Evolutionary conservation across 1,140 invertebrate genomes (phyloP), one percentile per base, ranked within the genome.

Genomic region (Formica selysi): DNA sequence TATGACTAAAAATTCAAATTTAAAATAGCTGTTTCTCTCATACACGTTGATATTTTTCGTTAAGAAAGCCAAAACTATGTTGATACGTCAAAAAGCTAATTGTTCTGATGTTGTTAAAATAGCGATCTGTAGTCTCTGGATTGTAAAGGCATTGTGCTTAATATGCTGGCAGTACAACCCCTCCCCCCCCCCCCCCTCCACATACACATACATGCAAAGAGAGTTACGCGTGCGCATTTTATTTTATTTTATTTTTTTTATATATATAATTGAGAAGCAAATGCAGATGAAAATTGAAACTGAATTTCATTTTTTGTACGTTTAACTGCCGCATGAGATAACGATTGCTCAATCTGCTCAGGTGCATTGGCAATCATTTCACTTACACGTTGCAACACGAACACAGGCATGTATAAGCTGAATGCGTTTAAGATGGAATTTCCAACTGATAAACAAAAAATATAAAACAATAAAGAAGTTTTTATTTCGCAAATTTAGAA

Each of bases 311-410:
- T 62, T 78, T 29, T 22, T 19, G n/a, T 70, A 76, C 80, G 85
- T 86, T 73, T 76, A 90, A 84, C 57, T 87, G 4, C 6, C 62
- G 68, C 41, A 62, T 10, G 32, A 22, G 48, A n/a, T 85, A 85
- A 78, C 29, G 36, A 78, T 74, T 84, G 57, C n/a, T 76, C 26
- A 76, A 76, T 32, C 4, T 10, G n/a, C 32, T 76, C 80, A 74
- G 70, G 51, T 84, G 79, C 78, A 80, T 80, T 80, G 36, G 48
- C 48, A 80, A 51, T 38, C 51, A 57, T 38, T 32, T 80, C 76
- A 29, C 19, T 80, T 64, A 80, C 2, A 80, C 2, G 13, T 70
- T 70, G 48, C 76, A 38, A 80, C 32, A 80, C 36, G 26, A 51
- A 22, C 11, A 48, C n/a, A 41, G n/a, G 29, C 10, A 41, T 41